Evolutionary conservation across 2,888 invertebrate species (phyloP), one percentile per base, ranked within the genome.

Genomic region (Galeruca laticollis): DNA sequence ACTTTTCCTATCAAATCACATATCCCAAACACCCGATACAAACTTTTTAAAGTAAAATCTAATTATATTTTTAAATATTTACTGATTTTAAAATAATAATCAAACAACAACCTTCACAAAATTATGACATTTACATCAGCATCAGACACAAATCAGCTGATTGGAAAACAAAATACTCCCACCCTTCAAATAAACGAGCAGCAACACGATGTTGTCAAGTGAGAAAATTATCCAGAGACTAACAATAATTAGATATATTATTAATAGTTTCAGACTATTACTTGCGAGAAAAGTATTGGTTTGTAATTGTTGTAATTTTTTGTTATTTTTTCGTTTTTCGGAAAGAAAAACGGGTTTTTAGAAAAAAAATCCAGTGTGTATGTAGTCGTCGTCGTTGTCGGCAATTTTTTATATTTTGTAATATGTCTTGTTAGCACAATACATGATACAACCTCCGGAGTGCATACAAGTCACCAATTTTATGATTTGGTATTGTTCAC

Each of bases 101-200:
- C 49, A 31, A 74, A 77, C 74, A 75, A 64, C 76, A 75, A 76
- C 78, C 76, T 75, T 78, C 79, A 78, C 68, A 76, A 65, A 60
- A 68, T 62, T 59, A 59, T 66, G 66, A 66, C 66, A 66, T 66
- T 59, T 59, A 31, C 37, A 43, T n/a, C 15, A 52, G 47, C 68
- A 67, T 75, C 78, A 73, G 81, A 83, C 82, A 82, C 72, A 80
- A 79, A 83, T 82, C 83, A 83, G 83, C 83, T 83, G 83, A 79
- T 81, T 78, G 80, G 79, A 73, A 72, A 72, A 69, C 69, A 72
- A 72, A 72, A 72, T 67, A 72, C 62, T 72, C 59, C 63, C 72
- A 62, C 60, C 59, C 54, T 61, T 64, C 31, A 52, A 52, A 43
- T 57, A 56, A 47, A 57, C 43, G 43, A 40, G 26, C 33, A 33